A percentile compares a stretch with the other conserved stretches of the same genome.
Conservation (phyloP, 2,113 vertebrate genomes). For the Falco punctatus region DNA sequence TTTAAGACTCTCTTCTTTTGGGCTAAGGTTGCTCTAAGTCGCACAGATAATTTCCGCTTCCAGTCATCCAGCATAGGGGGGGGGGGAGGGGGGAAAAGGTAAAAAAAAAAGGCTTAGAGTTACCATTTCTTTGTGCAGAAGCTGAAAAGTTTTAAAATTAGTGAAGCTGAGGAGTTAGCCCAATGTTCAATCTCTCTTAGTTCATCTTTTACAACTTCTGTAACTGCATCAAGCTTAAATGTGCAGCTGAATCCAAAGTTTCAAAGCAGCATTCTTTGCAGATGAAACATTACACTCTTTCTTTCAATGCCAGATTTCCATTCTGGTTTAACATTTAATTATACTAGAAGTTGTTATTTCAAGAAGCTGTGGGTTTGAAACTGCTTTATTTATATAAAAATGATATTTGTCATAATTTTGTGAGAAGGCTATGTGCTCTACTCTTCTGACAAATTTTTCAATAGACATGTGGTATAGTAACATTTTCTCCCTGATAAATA, state of each 20-base stretch:
- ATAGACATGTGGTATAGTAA: constrained; percentile 16
- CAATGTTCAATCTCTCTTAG: not conserved
- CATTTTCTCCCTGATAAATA: constrained; percentile 27
- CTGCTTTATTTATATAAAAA: constrained; percentile 52
- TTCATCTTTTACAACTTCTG: constrained; percentile 7
- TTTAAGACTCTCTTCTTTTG: not conserved
- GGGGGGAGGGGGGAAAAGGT: too few relatives aligned
- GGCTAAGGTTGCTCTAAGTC: not conserved
- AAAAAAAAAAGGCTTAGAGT: not conserved
- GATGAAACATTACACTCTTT: constrained; percentile 57
- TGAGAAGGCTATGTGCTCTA: constrained; percentile 1
- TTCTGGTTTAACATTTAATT: constrained; percentile 71
- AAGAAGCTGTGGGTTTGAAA: constrained; percentile 59
- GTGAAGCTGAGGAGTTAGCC: not conserved
- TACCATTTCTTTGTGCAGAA: not conserved
- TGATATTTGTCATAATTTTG: constrained; percentile 42
- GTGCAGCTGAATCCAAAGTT: constrained; percentile 20
- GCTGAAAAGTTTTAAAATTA: not conserved
- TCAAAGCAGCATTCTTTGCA: constrained; percentile 60
- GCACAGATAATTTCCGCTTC: not conserved
- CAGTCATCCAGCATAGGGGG: not conserved
- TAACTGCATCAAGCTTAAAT: not conserved
- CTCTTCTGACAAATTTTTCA: constrained; percentile 40
- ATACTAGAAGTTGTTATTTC: constrained; percentile 64
- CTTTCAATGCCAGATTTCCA: constrained; percentile 65